Evolutionary conservation across 2,888 invertebrate genomes (phyloP), one percentile per base, ranked within the genome.

Genomic region (Metopia argyrocephala): DNA sequence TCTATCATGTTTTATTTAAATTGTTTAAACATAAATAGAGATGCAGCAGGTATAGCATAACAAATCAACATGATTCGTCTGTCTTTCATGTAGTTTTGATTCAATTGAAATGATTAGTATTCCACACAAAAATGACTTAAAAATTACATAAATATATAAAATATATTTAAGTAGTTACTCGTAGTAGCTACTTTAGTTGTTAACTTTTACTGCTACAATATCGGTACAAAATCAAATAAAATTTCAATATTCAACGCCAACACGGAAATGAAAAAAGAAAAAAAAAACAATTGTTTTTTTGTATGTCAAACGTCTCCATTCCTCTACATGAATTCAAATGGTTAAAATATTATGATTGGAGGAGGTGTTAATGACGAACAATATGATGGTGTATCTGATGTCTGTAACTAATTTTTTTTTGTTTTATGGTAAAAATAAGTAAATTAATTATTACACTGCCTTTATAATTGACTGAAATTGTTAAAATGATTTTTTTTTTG

Each of bases 181-280:
- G 38, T 38, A 38, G 38, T 15, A 12, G 38, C 15, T 38, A 3
- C 4, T 38, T 15, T 38, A 12, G 7, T 31, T 7, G 1, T 31
- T 31, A 12, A 12, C 0, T 31, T 31, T 31, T 31, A n/a, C n/a
- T 31, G 0, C 12, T 28, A 27, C 48, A 31, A 52, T 28, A 59
- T 64, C 57, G 71, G 31, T 66, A 21, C 48, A 45, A 66, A 78
- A 78, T 45, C 38, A 76, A 71, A 76, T 65, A 69, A 71, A 68
- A 20, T 71, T 54, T 52, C n/a, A n/a, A 25, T 23, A 64, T 76
- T 80, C 70, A 69, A 81, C 81, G 70, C 81, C 81, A 81, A 81
- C 78, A 59, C 81, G 81, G 81, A 81, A 78, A 66, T 76, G 66
- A 46, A 48, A n/a, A n/a, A n/a, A n/a, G n/a, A n/a, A n/a, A n/a